Base-by-base conservation (phyloP, 2,797 vertebrate genomes). In the Heteromormyrus szaboi region DNA sequence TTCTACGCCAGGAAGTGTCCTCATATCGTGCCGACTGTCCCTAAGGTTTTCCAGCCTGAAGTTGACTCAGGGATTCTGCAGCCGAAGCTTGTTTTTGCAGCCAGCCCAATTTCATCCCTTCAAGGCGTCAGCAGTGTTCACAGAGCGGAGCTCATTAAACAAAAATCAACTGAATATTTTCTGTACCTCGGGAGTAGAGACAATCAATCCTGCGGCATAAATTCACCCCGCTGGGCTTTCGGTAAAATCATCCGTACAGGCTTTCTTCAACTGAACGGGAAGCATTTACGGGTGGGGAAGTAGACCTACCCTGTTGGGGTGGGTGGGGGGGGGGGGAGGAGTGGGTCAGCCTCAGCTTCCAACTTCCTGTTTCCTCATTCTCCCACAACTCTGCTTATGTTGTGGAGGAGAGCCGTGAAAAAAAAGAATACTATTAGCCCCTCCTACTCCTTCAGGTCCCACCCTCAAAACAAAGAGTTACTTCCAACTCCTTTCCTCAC, bases 151-250 rank as follows among this genome's bases (percentile, higher is more conserved):
- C 12, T 68, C 46, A 59, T 85, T 56, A 56, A 87, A 83, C 53
- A 84, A 48, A 68, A 56, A 87, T 48, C 56, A 85, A 88, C 25
- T n/a, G 29, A 84, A 84, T 79, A 53, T 65, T 65, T 89, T 53
- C 88, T 50, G 44, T 33, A 87, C 25, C 46, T 85, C 11, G n/a
- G 53, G 12, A 62, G 9, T 11, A 88, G 46, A 51, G 83, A 87
- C 11, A 87, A 56, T 87, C 33, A 59, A 87, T 59, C 50, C 50
- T 51, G 22, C 50, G 29, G n/a, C 25, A 0, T 85, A 54, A 85
- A 85, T 51, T 51, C 50, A 22, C 11, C 50, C 83, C 7, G 4
- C 29, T 54, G 19, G 12, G 48, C 51, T 17, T 11, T 33, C 3
- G 50, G 25, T 53, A 37, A 85, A 33, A 85, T 85, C 7, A 8